Base-by-base conservation (phyloP, 2,888 invertebrate species). In the Dolomedes plantarius region DNA sequence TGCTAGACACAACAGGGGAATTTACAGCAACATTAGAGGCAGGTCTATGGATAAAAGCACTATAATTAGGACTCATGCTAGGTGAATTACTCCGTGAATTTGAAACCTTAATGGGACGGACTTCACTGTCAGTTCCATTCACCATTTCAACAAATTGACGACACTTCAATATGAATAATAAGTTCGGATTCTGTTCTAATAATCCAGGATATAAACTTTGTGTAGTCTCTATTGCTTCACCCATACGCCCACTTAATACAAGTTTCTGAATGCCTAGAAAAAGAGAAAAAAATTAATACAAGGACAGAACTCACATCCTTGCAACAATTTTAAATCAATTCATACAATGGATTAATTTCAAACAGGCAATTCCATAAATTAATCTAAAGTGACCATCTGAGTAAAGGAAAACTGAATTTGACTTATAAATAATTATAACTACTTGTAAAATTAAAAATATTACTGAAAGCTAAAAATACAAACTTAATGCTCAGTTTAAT, bases 101-200 rank as follows among this genome's bases (percentile, higher is more conserved):
- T 46, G 91, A 91, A 85, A 91, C 91, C 72, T 90, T 89, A 65
- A 90, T 64, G 86, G 80, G 90, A 89, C 91, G 93, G 92, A 93
- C 94, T 92, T 94, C 95, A 67, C 94, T 94, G 92, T 97, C 97
- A 78, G 96, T 94, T 83, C 97, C 97, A 86, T 90, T 90, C 71
- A 99, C 97, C 97, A 98, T 98, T 93, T 99, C 99, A 50, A 99
- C 96, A 93, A 99, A 99, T 93, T 99, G 98, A 88, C 99, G 95
- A 91, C 98, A 98, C 92, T 98, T 98, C 90, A 99, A 94, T 93
- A 96, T 95, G 93, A 99, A 98, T 91, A 97, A 93, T 90, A 99
- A 94, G 92, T 97, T 97, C 90, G 94, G 94, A 92, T 98, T 96
- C 82, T 94, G 94, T 92, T 98, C 97, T 90, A 99, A 93, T 88